A percentile compares a stretch with the other conserved stretches of the same genome.
Conservation (phyloP, 2,113 vertebrate species). For the Opisthocomus hoazin region DNA sequence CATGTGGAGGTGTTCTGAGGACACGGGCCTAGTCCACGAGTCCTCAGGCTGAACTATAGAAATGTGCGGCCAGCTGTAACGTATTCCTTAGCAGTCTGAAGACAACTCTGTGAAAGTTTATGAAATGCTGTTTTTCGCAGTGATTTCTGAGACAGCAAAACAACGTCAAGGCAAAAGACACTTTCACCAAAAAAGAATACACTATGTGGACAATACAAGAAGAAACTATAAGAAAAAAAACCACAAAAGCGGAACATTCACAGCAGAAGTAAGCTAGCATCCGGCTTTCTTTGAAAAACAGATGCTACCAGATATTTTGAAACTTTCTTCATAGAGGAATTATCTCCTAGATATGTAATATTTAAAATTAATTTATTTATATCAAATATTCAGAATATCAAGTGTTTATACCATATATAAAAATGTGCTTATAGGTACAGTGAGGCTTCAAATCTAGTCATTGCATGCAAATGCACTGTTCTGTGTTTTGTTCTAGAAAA, state of each 20-base stretch:
- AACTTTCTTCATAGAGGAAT: neutral
- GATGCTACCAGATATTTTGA: neutral
- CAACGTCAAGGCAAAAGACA: neutral
- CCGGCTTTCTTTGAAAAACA: neutral
- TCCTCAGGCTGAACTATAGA: neutral
- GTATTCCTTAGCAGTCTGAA: neutral
- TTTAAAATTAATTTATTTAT: neutral
- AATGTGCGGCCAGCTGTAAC: rapidly evolving
- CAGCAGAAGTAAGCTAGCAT: neutral
- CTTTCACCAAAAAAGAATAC: neutral
- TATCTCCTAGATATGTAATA: neutral
- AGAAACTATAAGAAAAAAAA: neutral
- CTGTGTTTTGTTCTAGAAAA: neutral
- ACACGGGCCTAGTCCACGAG: neutral
- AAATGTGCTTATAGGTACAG: neutral
- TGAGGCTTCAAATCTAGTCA: neutral
- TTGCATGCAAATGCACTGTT: neutral
- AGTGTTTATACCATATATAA: neutral
- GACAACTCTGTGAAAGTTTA: neutral
- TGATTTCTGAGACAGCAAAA: neutral
- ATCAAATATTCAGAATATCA: neutral
- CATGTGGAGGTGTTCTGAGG: neutral
- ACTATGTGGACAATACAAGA: neutral
- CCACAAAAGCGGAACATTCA: neutral
- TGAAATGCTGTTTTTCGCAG: neutral